These are phyloP conservation scores for Albula goreensis DNA, from an alignment of 2,113 vertebrate species.

Conservation along the genomic window DNA sequence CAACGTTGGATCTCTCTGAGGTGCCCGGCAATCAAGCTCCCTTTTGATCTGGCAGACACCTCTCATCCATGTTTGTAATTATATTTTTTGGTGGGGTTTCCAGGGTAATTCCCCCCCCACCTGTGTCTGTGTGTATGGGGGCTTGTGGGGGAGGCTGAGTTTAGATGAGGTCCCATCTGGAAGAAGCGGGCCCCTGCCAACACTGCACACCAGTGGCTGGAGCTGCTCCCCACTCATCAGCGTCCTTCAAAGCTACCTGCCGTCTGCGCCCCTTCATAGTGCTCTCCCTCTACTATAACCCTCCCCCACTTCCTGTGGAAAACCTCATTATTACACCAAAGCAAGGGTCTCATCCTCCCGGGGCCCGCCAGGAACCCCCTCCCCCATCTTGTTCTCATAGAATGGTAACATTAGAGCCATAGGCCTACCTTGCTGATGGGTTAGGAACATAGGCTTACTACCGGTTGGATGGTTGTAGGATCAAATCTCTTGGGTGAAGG, in stretches of 20 bases:
- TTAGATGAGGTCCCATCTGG: constrained; percentile 69
- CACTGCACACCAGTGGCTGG: constrained; percentile 49
- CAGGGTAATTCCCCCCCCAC: constrained; percentile 29
- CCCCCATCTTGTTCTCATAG: not conserved
- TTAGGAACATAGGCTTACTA: no score
- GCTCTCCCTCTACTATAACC: not conserved
- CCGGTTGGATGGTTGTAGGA: not conserved
- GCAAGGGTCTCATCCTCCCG: not conserved
- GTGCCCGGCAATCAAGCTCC: constrained; percentile 47
- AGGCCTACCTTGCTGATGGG: not conserved
- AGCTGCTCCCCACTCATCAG: constrained; percentile 52
- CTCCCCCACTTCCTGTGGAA: not conserved
- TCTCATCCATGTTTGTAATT: constrained; percentile 51
- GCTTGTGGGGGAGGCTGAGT: not conserved
- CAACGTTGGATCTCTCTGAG: constrained; percentile 54
- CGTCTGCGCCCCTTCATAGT: not conserved
- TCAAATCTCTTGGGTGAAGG: not conserved
- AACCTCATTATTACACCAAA: not conserved
- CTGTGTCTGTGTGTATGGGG: constrained; percentile 31
- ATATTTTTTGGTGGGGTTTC: constrained; percentile 40
- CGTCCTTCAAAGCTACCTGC: constrained; percentile 54
- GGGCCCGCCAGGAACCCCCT: not conserved
- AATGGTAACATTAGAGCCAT: not conserved
- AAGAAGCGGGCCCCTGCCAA: constrained; percentile 57
- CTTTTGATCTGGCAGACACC: constrained; percentile 53